phyloP scores from a whole-genome alignment of 2,797 vertebrate genomes.

The Anabas testudineus region DNA sequence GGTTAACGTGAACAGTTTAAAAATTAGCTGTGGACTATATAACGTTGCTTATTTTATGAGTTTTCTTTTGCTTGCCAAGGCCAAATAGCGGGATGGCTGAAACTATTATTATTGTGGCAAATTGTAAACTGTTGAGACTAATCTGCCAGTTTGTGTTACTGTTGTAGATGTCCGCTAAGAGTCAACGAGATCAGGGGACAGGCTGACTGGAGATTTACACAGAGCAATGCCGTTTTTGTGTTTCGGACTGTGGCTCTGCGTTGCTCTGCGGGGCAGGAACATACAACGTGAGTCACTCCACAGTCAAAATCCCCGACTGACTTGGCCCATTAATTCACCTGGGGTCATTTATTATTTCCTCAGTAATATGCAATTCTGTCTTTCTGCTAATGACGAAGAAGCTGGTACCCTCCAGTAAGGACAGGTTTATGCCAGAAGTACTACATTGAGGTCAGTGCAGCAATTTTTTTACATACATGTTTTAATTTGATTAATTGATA shows the following conservation, averaged over 20 bases:
- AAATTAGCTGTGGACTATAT: constrained; percentile 30
- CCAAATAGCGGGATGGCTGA: constrained; percentile 43
- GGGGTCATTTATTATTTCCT: constrained; percentile 65
- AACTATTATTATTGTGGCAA: constrained; percentile 65
- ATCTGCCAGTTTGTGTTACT: constrained; percentile 74
- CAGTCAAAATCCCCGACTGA: constrained; percentile 50
- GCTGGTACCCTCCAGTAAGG: constrained; percentile 14
- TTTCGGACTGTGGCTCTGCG: constrained; percentile 66
- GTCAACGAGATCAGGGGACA: constrained; percentile 57
- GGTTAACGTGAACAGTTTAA: neutral
- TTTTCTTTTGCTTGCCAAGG: constrained; percentile 34
- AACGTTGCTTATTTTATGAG: constrained; percentile 30
- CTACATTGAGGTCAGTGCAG: too few species aligned
- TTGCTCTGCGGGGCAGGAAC: constrained; percentile 62
- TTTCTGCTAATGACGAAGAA: constrained; percentile 39
- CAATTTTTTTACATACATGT: too few species aligned
- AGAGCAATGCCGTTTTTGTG: constrained; percentile 57
- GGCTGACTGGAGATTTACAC: constrained; percentile 56
- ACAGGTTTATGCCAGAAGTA: neutral
- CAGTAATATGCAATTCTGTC: constrained; percentile 37
- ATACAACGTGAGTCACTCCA: constrained; percentile 68
- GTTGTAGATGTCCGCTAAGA: constrained; percentile 58
- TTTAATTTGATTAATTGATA: too few species aligned
- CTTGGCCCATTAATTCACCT: constrained; percentile 49
- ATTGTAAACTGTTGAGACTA: constrained; percentile 77